Conservation (phyloP, 1,140 invertebrate genomes). For the Elysia chlorotica region DNA sequence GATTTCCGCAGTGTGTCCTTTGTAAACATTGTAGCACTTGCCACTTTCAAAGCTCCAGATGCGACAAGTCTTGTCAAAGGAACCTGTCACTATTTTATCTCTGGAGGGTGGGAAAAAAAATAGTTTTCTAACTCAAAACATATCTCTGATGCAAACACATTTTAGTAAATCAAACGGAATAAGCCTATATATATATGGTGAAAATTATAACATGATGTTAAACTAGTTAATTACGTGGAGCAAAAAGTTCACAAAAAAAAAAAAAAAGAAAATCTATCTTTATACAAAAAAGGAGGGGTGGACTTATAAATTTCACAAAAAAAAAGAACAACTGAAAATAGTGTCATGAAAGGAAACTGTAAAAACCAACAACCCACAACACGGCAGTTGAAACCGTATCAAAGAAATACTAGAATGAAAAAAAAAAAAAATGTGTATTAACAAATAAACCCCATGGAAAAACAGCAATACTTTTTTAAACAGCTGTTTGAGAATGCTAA, state of each 20-base stretch:
- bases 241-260: background rate
- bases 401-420: no score
- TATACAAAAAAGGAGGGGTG: background rate
- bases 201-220: no score
- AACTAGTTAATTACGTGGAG: background rate
- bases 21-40: slow-evolving; percentile 72
- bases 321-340: background rate
- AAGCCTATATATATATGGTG: no score
- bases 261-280: background rate
- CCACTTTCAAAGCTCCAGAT: slow-evolving; percentile 74
- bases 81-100: slow-evolving; percentile 77
- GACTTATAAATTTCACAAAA: background rate
- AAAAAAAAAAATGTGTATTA: no score
- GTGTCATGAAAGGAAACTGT: no score
- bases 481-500: no score
- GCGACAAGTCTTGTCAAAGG: slow-evolving; percentile 79
- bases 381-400: no score
- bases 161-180: no score
- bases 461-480: no score
- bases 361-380: no score
- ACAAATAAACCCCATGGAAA: no score
- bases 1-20: slow-evolving; percentile 77
- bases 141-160: background rate
- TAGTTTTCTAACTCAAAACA: background rate
- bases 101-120: slow-evolving; percentile 62